phyloP scores from a whole-genome alignment of 2,113 vertebrate genomes.

The Rhinoptilus africanus region DNA sequence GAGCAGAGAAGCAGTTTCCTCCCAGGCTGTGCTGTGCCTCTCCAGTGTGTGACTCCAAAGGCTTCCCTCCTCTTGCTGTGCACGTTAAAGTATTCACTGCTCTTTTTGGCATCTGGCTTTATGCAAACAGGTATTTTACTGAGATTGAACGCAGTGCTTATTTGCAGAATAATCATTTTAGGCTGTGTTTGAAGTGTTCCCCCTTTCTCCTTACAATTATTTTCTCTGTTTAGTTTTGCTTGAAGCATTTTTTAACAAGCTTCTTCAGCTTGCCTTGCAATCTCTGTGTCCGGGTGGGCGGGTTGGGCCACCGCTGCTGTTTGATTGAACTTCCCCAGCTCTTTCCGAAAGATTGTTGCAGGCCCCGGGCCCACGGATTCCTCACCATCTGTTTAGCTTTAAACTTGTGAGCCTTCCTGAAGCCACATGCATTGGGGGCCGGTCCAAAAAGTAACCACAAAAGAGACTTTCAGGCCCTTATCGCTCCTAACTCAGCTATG shows the following conservation, averaged over 20 bases:
- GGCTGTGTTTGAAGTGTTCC: neutral
- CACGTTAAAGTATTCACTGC: neutral
- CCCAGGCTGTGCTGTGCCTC: neutral
- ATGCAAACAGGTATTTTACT: neutral
- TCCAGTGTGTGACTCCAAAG: neutral
- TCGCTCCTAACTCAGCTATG: neutral
- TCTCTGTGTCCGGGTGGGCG: accelerated
- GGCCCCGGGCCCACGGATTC: neutral
- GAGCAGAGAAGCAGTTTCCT: neutral
- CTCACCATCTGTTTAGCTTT: neutral
- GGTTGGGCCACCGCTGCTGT: neutral
- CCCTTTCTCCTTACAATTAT: neutral
- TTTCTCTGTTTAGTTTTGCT: slow-evolving; percentile 34
- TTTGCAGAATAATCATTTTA: slow-evolving; percentile 52
- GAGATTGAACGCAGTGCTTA: neutral
- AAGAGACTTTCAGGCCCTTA: neutral
- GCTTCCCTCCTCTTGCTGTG: neutral
- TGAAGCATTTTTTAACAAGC: slow-evolving; percentile 13
- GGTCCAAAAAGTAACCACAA: neutral
- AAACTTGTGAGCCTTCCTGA: neutral
- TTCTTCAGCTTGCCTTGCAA: neutral
- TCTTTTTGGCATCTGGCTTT: neutral
- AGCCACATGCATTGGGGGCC: neutral
- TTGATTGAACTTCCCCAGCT: neutral
- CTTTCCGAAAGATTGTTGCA: neutral